A percentile compares a stretch with the other conserved stretches of the same genome.
Evolutionary conservation across 2,888 invertebrate genomes (phyloP).

Genomic region (Polymixis lichenea): DNA sequence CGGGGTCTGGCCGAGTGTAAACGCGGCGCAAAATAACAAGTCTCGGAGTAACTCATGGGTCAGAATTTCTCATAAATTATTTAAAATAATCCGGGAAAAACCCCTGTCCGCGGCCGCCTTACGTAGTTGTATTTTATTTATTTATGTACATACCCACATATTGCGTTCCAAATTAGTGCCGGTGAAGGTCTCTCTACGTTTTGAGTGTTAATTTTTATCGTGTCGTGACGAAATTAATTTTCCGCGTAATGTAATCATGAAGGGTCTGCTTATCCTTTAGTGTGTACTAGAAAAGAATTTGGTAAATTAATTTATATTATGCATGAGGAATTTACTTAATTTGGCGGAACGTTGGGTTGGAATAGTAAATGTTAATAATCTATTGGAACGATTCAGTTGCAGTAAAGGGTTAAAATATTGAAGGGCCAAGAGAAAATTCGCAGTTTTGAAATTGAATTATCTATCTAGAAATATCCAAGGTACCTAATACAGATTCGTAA

Average conservation of each 20-base stretch:
- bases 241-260: slow-evolving; percentile 44
- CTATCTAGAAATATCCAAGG: neutral
- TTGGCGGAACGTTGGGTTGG: neutral
- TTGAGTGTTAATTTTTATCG: slow-evolving; percentile 54
- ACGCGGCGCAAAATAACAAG: slow-evolving; percentile 54
- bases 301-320: slow-evolving; percentile 18
- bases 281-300: neutral
- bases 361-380: slow-evolving; percentile 7
- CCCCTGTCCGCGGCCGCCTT: slow-evolving; percentile 80
- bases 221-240: slow-evolving; percentile 57
- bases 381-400: slow-evolving; percentile 1
- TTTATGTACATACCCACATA: slow-evolving; percentile 78
- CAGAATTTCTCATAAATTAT: slow-evolving; percentile 89
- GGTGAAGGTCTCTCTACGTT: slow-evolving; percentile 30
- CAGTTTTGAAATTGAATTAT: neutral
- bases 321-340: neutral
- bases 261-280: slow-evolving; percentile 35
- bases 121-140: slow-evolving; percentile 65
- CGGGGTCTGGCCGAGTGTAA: slow-evolving; percentile 48
- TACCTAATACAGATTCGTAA: neutral
- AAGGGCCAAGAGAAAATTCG: neutral
- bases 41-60: slow-evolving; percentile 77
- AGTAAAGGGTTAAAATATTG: neutral
- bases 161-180: slow-evolving; percentile 81
- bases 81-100: slow-evolving; percentile 89